Conservation (phyloP, 2,113 vertebrate species). For the Serinus canaria region DNA sequence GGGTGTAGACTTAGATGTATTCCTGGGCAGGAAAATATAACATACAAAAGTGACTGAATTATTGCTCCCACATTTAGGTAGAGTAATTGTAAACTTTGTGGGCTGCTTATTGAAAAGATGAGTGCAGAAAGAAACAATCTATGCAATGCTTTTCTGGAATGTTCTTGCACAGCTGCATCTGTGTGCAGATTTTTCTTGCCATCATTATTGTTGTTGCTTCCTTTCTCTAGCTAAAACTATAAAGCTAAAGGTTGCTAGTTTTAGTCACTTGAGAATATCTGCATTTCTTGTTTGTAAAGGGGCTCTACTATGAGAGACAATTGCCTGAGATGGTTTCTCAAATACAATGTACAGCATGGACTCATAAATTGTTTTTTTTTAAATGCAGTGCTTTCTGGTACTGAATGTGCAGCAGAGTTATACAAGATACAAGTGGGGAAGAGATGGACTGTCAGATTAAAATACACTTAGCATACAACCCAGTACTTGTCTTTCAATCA, state of each 20-base stretch:
- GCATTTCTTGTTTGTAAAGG: not conserved
- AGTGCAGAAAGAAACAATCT: not conserved
- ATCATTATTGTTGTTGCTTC: not conserved
- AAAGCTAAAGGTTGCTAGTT: not conserved
- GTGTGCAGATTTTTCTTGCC: not conserved
- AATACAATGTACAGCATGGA: accelerated
- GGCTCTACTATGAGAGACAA: not conserved
- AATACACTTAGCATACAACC: not conserved
- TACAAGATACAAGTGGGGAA: not conserved
- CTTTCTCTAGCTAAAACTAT: not conserved
- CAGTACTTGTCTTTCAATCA: not conserved
- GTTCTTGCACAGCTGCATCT: not conserved
- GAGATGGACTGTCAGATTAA: not conserved
- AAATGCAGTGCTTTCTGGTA: not conserved
- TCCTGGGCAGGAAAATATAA: not conserved
- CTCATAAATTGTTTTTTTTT: not conserved
- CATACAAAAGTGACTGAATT: not conserved
- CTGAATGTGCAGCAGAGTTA: not conserved
- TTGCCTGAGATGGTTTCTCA: not conserved
- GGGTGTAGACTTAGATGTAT: not conserved
- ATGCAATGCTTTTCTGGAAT: not conserved
- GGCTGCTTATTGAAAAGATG: not conserved
- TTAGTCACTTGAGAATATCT: not conserved
- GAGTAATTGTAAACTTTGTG: not conserved
- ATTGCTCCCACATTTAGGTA: not conserved